Evolutionary conservation across 2,888 invertebrate genomes (phyloP).

Genomic region (Pterostichus niger): DNA sequence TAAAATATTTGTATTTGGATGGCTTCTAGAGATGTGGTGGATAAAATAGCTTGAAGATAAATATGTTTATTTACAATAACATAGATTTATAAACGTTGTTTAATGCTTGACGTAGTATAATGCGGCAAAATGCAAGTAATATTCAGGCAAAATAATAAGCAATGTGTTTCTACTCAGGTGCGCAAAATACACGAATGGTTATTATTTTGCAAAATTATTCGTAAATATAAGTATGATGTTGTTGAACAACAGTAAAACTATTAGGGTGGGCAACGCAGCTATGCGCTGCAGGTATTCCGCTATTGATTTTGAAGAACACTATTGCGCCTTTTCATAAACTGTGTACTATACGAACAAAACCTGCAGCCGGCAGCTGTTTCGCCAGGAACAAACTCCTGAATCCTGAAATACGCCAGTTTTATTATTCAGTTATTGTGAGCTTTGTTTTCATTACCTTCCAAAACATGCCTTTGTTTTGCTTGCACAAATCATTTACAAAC

Average conservation of each 20-base stretch:
- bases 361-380: conserved; percentile 2
- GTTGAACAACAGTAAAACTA: conserved; percentile 28
- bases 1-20: no score
- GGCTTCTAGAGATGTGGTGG: no score
- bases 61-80: no score
- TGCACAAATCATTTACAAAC: neutral
- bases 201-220: conserved; percentile 56
- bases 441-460: conserved; percentile 18
- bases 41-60: no score
- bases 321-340: conserved; percentile 63
- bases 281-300: conserved; percentile 55
- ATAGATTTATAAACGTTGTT: no score
- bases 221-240: conserved; percentile 47
- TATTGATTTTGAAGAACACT: conserved; percentile 63
- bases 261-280: neutral
- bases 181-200: conserved; percentile 45
- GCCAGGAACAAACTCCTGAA: neutral
- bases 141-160: neutral
- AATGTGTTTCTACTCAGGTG: neutral
- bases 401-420: conserved; percentile 46
- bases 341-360: conserved; percentile 7
- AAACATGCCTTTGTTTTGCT: neutral
- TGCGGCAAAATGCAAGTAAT: neutral
- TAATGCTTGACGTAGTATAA: no score
- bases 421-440: conserved; percentile 50